Evolutionary conservation across 2,797 vertebrate genomes (phyloP), one percentile per base, ranked within the genome.

Genomic region (Graptemys geographica): DNA sequence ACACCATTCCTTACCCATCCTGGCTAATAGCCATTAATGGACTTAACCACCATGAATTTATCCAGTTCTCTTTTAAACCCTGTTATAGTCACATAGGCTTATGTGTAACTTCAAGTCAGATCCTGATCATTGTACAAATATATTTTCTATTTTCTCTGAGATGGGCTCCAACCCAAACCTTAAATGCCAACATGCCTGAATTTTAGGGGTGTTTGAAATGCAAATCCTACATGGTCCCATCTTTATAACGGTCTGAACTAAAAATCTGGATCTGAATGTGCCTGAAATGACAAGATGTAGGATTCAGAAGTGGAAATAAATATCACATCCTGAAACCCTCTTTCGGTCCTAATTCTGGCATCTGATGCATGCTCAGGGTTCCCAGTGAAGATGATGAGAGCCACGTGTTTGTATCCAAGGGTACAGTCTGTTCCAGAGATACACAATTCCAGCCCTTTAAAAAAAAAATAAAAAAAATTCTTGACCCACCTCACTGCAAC

Each of bases 171-270:
- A 47, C 15, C 8, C 15, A 76, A 83, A 78, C 13, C 80, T 87
- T 25, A 5, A 59, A 86, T 65, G 37, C 8, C 69, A 8, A 2
- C 5, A 21, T 9, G 18, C 57, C 3, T 0, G 0, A 3, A 83
- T 81, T 15, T 81, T 59, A 59, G 9, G 31, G 18, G 31, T 55
- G 53, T 51, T 90, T 90, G 8, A 10, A 72, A 62, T 59, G 4
- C 44, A 78, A 49, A 78, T 47, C 25, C 23, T 25, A 44, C 3
- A 8, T 31, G 44, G 44, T 47, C 41, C 8, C 47, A 2, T 21
- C 37, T 88, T 86, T 55, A 81, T 6, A 76, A 6, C n/a, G 9
- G 56, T 76, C 85, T 80, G 82, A 80, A 57, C 41, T 69, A 21
- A 69, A 37, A 62, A n/a, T 47, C 7, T 51, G 82, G 47, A 57